Evolutionary conservation across 2,888 invertebrate species (phyloP).

Genomic region (Macrophya alboannulata): DNA sequence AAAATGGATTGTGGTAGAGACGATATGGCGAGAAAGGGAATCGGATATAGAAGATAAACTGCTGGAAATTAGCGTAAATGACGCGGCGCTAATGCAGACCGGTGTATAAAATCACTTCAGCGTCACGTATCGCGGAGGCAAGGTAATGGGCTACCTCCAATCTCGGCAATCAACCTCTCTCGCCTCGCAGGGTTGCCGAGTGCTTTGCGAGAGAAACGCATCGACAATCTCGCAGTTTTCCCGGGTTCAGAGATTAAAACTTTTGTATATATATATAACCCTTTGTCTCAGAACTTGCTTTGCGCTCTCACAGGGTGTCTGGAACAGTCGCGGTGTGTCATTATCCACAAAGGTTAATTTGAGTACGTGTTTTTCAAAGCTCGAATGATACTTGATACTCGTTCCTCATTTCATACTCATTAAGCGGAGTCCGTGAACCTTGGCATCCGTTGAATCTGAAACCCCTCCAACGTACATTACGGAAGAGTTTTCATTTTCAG

Average conservation of each 20-base stretch:
- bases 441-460: not conserved
- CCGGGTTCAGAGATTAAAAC: conserved; percentile 35
- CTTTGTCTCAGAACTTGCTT: conserved; percentile 25
- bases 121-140: conserved; percentile 54
- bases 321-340: not conserved
- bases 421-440: not conserved
- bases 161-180: conserved; percentile 52
- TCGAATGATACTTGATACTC: not conserved
- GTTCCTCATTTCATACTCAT: not conserved
- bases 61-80: conserved; percentile 54
- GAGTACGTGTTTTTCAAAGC: not conserved
- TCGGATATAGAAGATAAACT: conserved; percentile 53
- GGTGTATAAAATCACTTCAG: conserved; percentile 50
- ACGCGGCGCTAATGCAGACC: conserved; percentile 52
- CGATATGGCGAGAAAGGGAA: conserved; percentile 22
- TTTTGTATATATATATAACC: not conserved
- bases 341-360: not conserved
- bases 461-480: not conserved
- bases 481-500: not conserved
- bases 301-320: not conserved
- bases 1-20: conserved; percentile 35
- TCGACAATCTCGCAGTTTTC: conserved; percentile 23
- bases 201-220: conserved; percentile 33
- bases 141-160: conserved; percentile 52
- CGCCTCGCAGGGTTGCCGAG: conserved; percentile 31